Evolutionary conservation across 1,140 invertebrate species (phyloP), one percentile per base, ranked within the genome.

Genomic region (Papilio aristodemus): DNA sequence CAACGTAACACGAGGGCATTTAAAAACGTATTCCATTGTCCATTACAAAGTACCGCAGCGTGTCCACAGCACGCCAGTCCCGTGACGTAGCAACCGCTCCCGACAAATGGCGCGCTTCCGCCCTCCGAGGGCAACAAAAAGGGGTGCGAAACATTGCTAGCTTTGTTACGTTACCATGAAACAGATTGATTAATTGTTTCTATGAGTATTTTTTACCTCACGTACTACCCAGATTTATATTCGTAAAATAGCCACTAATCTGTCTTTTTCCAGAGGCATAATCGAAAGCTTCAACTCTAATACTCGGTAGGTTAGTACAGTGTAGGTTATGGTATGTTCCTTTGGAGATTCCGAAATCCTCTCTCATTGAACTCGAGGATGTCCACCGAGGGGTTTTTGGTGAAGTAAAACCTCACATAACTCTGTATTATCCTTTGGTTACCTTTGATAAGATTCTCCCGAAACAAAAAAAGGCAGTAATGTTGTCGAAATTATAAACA

Each of bases 41-140:
- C n/a, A 46, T 9, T 46, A 46, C 43, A 46, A 46, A 46, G 7
- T 14, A 19, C 14, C 8, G 43, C 43, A 46, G 14, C 2, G 41
- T 43, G 19, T 19, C 17, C 17, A 14, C 43, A 54, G 17, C 22
- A 19, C 46, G 46, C 17, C 19, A 54, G 36, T 27, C 62, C 27
- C 62, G 62, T 64, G 62, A 41, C 62, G 62, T 64, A 2, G 27
- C 8, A 58, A 11, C 39, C 62, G 59, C 36, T 6, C 19, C 37
- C 39, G 62, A 64, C 62, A 64, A 64, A 64, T 43, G 19, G 39
- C 62, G 62, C 38, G 17, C 11, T 43, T 64, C 62, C 62, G 62
- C 25, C 19, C 39, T 2, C 19, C 39, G 37, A 64, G 62, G 62
- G 62, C 9, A 38, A 5, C 17, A 17, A 62, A 39, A 59, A 27